phyloP scores from a whole-genome alignment of 2,888 invertebrate genomes.

The Tupiocoris notatus region DNA sequence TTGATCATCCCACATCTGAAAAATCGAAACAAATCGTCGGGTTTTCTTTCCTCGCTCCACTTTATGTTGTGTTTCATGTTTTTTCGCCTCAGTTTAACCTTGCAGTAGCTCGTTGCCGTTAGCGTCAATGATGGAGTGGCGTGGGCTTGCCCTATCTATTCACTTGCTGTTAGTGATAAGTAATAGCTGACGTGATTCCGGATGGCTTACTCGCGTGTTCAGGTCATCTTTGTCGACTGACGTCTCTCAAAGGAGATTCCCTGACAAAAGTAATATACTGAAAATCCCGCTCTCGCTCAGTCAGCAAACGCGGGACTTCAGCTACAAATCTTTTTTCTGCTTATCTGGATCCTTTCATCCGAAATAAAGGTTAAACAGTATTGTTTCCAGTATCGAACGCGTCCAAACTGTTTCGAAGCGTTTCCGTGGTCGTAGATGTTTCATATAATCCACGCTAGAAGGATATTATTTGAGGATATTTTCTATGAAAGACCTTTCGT shows the following conservation, averaged over 20 bases:
- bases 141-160: constrained; percentile 28
- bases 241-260: constrained; percentile 1
- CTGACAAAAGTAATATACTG: constrained; percentile 40
- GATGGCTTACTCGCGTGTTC: constrained; percentile 41
- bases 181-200: constrained; percentile 42
- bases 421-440: too few relatives aligned
- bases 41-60: neutral
- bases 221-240: constrained; percentile 40
- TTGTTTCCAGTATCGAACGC: too few relatives aligned
- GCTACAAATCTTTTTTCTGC: constrained; percentile 34
- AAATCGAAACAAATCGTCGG: too few relatives aligned
- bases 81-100: neutral
- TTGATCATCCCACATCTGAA: too few relatives aligned
- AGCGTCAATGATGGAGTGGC: constrained; percentile 38
- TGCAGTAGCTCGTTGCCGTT: constrained; percentile 17
- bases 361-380: constrained; percentile 16
- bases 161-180: constrained; percentile 37
- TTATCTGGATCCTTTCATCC: constrained; percentile 32
- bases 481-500: too few relatives aligned
- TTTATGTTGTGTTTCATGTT: too few relatives aligned
- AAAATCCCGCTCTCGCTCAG: constrained; percentile 7
- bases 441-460: too few relatives aligned
- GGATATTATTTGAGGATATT: too few relatives aligned
- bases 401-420: too few relatives aligned
- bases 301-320: neutral